A percentile compares a stretch with the other conserved stretches of the same genome.
phyloP scores from a whole-genome alignment of 30 jellyfish, hydroid and myxozoan genomes.

The Turritopsis rubra region DNA sequence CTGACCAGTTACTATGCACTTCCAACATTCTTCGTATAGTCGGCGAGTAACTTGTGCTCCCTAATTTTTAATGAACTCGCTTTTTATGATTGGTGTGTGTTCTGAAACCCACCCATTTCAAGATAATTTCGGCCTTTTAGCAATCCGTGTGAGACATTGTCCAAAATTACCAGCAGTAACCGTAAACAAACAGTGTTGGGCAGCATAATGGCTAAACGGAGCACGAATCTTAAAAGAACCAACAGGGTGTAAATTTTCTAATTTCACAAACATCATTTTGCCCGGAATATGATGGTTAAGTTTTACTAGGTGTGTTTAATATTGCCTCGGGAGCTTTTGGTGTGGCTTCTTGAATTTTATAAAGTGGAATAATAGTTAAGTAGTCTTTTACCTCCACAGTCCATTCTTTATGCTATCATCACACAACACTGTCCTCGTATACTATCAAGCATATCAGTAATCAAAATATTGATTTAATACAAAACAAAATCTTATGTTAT shows the following conservation, averaged over 20 bases:
- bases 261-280: not conserved
- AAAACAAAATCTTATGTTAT: too few species aligned
- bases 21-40: not conserved
- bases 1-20: not conserved
- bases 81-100: not conserved
- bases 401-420: not conserved
- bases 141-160: not conserved
- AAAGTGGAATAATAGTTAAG: not conserved
- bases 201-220: not conserved
- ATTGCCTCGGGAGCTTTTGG: not conserved
- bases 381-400: not conserved
- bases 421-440: too few species aligned
- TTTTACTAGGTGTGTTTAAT: not conserved
- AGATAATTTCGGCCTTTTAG: not conserved
- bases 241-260: conserved; percentile 1
- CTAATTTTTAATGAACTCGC: not conserved
- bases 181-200: not conserved
- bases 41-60: not conserved
- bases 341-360: not conserved
- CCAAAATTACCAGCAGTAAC: not conserved
- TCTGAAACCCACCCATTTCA: not conserved
- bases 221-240: conserved; percentile 30
- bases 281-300: not conserved
- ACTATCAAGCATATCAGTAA: too few species aligned
- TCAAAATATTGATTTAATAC: not conserved